A percentile compares a stretch with the other conserved stretches of the same genome.
Conservation (phyloP, 1,140 invertebrate species). For the Musca vetustissima region DNA sequence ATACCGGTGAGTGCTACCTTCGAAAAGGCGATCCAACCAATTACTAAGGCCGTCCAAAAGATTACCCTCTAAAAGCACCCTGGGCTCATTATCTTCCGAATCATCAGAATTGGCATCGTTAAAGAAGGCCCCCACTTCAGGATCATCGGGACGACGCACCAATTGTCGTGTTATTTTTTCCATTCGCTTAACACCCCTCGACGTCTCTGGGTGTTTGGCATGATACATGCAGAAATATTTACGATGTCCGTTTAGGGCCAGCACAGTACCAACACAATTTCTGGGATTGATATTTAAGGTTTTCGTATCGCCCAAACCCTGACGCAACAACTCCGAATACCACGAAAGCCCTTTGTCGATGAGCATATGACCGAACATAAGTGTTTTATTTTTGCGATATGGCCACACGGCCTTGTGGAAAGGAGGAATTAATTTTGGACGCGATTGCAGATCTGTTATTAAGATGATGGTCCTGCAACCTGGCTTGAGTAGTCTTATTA, state of each 20-base stretch:
- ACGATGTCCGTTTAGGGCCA: slow-evolving; percentile 92
- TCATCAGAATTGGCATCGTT: slow-evolving; percentile 71
- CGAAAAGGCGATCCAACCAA: slow-evolving; percentile 95
- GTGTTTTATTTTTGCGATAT: slow-evolving; percentile 91
- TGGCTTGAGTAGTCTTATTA: slow-evolving; percentile 90
- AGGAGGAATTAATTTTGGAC: slow-evolving; percentile 80
- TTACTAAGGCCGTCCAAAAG: slow-evolving; percentile 89
- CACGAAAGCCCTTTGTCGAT: slow-evolving; percentile 89
- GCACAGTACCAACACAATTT: slow-evolving; percentile 95
- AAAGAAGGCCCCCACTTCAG: slow-evolving; percentile 78
- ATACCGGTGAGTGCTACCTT: slow-evolving; percentile 91
- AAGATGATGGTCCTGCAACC: slow-evolving; percentile 92
- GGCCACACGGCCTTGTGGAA: slow-evolving; percentile 95
- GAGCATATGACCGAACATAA: slow-evolving; percentile 91
- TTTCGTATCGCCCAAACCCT: slow-evolving; percentile 78
- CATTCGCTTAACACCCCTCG: slow-evolving; percentile 64
- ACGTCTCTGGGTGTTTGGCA: slow-evolving; percentile 76
- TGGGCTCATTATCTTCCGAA: slow-evolving; percentile 64
- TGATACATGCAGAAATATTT: slow-evolving; percentile 99
- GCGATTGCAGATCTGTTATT: slow-evolving; percentile 85
- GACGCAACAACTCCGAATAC: slow-evolving; percentile 86
- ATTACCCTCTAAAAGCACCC: slow-evolving; percentile 65
- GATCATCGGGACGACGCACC: slow-evolving; percentile 61
- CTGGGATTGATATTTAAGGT: slow-evolving; percentile 91
- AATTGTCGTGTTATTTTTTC: slow-evolving; percentile 67